These are phyloP conservation scores for Aporophyla lueneburgensis DNA, from an alignment of 2,888 invertebrate genomes.

Conservation along the genomic window DNA sequence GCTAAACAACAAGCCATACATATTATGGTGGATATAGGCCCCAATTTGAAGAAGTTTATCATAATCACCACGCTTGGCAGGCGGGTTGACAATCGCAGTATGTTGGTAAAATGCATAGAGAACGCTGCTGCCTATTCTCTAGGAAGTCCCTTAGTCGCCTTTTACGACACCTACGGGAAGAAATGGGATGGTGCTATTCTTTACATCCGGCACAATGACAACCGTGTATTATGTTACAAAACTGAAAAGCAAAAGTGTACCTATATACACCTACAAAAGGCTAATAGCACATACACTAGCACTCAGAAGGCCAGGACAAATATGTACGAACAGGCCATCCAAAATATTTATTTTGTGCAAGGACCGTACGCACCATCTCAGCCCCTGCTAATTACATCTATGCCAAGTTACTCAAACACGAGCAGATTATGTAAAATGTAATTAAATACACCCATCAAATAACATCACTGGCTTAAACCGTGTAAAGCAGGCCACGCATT, in stretches of 20 bases:
- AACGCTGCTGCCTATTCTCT: too few relatives aligned
- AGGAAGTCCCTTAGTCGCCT: too few relatives aligned
- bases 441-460: too few relatives aligned
- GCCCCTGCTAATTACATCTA: slow-evolving; percentile 26
- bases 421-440: slow-evolving; percentile 36
- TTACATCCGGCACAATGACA: too few relatives aligned
- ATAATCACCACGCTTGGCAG: too few relatives aligned
- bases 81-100: too few relatives aligned
- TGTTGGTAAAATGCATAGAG: too few relatives aligned
- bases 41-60: too few relatives aligned
- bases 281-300: neutral
- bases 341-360: slow-evolving; percentile 33
- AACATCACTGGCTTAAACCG: slow-evolving; percentile 6
- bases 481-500: slow-evolving; percentile 35
- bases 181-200: too few relatives aligned
- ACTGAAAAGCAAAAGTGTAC: neutral
- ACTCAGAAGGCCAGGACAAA: neutral
- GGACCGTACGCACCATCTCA: neutral
- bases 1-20: too few relatives aligned
- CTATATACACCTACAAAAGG: neutral
- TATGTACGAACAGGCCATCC: neutral
- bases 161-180: too few relatives aligned
- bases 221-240: neutral
- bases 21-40: too few relatives aligned
- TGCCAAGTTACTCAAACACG: slow-evolving; percentile 20